Evolutionary conservation across 2,113 vertebrate species (phyloP).

Genomic region (Muntiacus muntjak): DNA sequence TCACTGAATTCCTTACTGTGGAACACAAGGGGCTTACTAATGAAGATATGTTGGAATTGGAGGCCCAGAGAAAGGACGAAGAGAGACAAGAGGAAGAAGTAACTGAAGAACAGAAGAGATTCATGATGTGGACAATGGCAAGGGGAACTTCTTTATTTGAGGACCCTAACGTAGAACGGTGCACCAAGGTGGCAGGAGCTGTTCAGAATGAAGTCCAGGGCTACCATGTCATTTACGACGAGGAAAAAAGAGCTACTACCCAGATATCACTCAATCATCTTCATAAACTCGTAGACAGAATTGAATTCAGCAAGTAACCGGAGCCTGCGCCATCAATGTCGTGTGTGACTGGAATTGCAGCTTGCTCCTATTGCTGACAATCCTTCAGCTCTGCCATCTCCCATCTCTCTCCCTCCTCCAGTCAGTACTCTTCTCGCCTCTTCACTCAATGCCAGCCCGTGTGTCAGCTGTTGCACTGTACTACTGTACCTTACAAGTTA

Average conservation of each 20-base stretch:
- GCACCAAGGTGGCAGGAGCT: not conserved
- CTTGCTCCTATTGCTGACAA: not conserved
- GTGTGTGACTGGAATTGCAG: not conserved
- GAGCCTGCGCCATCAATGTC: not conserved
- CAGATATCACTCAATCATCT: not conserved
- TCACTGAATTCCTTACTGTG: not conserved
- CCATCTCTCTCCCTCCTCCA: not conserved
- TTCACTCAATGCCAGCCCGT: not conserved
- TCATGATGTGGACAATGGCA: not conserved
- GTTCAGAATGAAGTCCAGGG: not conserved
- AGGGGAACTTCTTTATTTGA: not conserved
- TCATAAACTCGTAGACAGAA: not conserved
- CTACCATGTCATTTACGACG: not conserved
- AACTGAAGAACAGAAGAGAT: not conserved
- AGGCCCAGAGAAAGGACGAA: not conserved
- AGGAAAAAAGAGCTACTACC: not conserved
- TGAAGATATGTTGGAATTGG: not conserved
- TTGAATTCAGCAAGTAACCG: not conserved
- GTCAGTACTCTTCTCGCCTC: not conserved
- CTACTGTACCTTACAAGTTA: not conserved
- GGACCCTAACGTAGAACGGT: fast-evolving
- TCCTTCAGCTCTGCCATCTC: not conserved
- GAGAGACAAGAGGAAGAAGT: not conserved
- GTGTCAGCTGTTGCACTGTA: not conserved
- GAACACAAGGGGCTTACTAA: not conserved